phyloP scores from a whole-genome alignment of 2,888 invertebrate genomes.

The Ganaspis brasiliensis region DNA sequence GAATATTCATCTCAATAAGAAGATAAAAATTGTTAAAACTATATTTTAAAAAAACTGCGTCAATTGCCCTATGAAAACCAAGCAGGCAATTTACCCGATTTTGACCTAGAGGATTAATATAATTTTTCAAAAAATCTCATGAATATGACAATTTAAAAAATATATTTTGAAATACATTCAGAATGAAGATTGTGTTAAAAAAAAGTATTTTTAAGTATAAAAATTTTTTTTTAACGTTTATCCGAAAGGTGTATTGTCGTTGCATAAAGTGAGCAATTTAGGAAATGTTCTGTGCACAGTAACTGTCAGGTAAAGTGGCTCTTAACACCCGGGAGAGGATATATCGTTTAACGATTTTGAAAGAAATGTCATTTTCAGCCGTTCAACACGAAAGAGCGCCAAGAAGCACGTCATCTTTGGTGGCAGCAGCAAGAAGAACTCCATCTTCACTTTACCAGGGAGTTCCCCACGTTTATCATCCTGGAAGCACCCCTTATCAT shows the following conservation, averaged over 20 bases:
- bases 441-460: conserved; percentile 74
- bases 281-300: conserved; percentile 27
- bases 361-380: conserved; percentile 83
- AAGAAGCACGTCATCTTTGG: conserved; percentile 81
- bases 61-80: too few species aligned
- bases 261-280: conserved; percentile 25
- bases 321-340: conserved; percentile 10
- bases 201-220: too few species aligned
- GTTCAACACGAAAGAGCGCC: conserved; percentile 96
- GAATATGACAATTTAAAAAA: too few species aligned
- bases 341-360: conserved; percentile 53
- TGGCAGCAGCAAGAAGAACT: conserved; percentile 81
- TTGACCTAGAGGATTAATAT: too few species aligned
- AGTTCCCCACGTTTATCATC: conserved; percentile 76
- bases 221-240: too few species aligned
- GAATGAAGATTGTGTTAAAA: too few species aligned
- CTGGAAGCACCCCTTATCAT: conserved; percentile 75
- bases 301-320: conserved; percentile 26
- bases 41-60: too few species aligned
- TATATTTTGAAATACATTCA: too few species aligned
- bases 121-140: too few species aligned
- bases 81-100: too few species aligned
- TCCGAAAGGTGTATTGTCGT: not conserved
- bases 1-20: too few species aligned
- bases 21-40: too few species aligned